Base-by-base conservation (phyloP, 2,113 vertebrate species). In the Apaloderma vittatum region DNA sequence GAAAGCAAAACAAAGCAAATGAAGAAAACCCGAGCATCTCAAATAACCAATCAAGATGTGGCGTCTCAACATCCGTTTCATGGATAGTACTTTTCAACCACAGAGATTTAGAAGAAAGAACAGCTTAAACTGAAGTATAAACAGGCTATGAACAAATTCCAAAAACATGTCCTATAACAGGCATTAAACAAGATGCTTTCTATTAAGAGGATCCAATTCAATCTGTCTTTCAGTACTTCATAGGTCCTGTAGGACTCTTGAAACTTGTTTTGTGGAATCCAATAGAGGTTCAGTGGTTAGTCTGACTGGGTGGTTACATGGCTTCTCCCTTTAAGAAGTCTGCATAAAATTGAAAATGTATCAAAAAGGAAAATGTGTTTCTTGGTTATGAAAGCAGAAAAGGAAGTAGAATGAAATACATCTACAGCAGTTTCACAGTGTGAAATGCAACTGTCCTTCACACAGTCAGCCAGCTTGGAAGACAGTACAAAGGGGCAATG, bases 11-110 rank as follows among this genome's bases (percentile, higher is more conserved):
- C 2, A 48, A 58, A 74, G 7, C 29, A 71, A 79, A n/a, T 9
- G n/a, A 45, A 20, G 3, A 4, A 4, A 0, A 0, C 4, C 0
- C 9, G 62, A 51, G 20, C 22, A 63, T 40, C 4, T 7, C 8
- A 48, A 62, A 49, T 22, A 52, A 19, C 7, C 7, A 45, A 24
- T 61, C 20, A 66, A 24, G 12, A 58, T 66, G 8, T 2, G 0
- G 1, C 52, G 21, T 3, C 11, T 58, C 48, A 75, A 52, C 3
- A 16, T 57, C n/a, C 61, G 2, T 73, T 82, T 88, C 40, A 84
- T 5, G 48, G 15, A 13, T 13, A 75, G 8, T 8, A 9, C 20
- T 75, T 91, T n/a, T 10, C 6, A 83, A n/a, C 7, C 14, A 20
- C 2, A 40, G 26, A 71, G 0, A 10, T 75, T 71, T 72, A 71